Evolutionary conservation across 2,113 vertebrate species (phyloP).

Genomic region (Rutilus rutilus): DNA sequence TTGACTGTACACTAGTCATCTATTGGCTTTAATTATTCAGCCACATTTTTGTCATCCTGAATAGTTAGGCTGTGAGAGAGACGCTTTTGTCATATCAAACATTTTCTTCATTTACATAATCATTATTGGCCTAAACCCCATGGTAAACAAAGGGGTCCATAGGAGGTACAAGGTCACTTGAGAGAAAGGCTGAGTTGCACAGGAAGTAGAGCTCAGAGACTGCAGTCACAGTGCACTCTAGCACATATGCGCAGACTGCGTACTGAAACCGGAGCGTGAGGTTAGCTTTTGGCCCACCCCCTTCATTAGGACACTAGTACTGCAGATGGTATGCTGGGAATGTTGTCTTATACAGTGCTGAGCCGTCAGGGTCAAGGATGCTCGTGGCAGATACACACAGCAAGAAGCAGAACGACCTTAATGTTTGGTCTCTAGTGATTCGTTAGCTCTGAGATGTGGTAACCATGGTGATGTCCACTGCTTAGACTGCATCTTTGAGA

Average conservation of each 20-base stretch:
- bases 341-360: slow-evolving; percentile 64
- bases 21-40: no score
- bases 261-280: slow-evolving; percentile 67
- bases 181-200: slow-evolving; percentile 27
- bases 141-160: neutral
- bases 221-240: slow-evolving; percentile 70
- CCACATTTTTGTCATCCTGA: neutral
- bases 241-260: slow-evolving; percentile 73
- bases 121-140: neutral
- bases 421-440: slow-evolving; percentile 12
- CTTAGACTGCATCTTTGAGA: neutral
- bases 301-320: slow-evolving; percentile 65
- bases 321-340: slow-evolving; percentile 80
- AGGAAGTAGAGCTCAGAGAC: slow-evolving; percentile 61
- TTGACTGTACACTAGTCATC: no score
- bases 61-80: neutral
- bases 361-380: slow-evolving; percentile 39
- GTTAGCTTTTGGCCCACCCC: slow-evolving; percentile 75
- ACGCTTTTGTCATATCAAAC: neutral
- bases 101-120: neutral
- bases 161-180: slow-evolving; percentile 4
- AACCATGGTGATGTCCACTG: neutral
- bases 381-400: slow-evolving; percentile 43
- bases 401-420: neutral
- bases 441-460: neutral